Evolutionary conservation across 1,140 invertebrate species (phyloP), one percentile per base, ranked within the genome.

Genomic region (Caenorhabditis remanei): DNA sequence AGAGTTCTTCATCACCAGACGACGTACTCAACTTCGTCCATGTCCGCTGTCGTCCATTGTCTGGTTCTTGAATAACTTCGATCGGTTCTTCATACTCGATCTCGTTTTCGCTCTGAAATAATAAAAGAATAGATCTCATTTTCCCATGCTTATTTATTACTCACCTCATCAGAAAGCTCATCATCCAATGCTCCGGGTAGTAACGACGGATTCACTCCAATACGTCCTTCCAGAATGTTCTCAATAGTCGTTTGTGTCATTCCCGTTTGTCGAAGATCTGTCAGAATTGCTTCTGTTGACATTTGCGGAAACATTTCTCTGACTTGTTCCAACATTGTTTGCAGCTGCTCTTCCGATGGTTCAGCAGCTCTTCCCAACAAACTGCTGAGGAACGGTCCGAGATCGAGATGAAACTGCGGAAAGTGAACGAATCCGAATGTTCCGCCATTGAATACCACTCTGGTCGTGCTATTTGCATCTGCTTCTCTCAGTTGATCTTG

Each of bases 221-320:
- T 71, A 11, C 87, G n/a, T 24, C 87, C 87, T 43, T 87, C 87
- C 1, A 87, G 83, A 56, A 87, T 85, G 79, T 87, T 87, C 50
- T 87, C 87, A 8, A 85, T 87, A n/a, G 87, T 87, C 13, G 82
- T 43, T 41, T 87, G 87, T 8, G 83, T 46, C 8, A 83, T 85
- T 24, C 87, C 87, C 5, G 82, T 53, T 8, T 67, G 87, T 48
- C 87, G 13, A 13, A 87, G 83, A 85, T 87, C 87, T 8, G 32
- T 41, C 19, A 87, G 13, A 32, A 87, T 87, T 14, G 32, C 46
- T 14, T 87, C 87, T n/a, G 40, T 4, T 6, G 82, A 8, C 61
- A 87, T 85, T 41, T 87, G 87, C 4, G 87, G 87, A 63, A 87
- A 87, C 87, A 87, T 87, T 40, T 87, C 87, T 55, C 65, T 24